Evolutionary conservation across 2,888 invertebrate species (phyloP).

Genomic region (Calliphora vomitoria): DNA sequence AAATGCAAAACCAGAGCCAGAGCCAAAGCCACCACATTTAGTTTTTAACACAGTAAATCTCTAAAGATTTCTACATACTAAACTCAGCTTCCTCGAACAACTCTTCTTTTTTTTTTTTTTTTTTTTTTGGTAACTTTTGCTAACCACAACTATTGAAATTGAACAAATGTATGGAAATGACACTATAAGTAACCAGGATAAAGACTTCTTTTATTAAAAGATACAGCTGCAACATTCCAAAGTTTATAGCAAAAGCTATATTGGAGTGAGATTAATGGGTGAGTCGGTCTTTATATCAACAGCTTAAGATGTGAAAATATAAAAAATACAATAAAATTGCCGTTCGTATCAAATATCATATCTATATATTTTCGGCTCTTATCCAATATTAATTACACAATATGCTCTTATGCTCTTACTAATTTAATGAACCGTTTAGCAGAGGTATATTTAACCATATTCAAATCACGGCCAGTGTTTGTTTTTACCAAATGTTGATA

Average conservation of each 20-base stretch:
- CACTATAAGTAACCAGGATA: neutral
- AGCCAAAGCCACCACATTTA: slow-evolving; percentile 59
- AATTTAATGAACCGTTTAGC: too few relatives aligned
- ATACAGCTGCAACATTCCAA: too few relatives aligned
- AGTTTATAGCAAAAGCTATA: too few relatives aligned
- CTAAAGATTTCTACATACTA: slow-evolving; percentile 50
- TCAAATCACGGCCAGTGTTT: slow-evolving; percentile 4
- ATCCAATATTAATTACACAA: too few relatives aligned
- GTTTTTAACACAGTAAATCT: slow-evolving; percentile 60
- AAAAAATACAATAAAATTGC: too few relatives aligned
- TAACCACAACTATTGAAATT: slow-evolving; percentile 51
- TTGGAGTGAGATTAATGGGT: too few relatives aligned
- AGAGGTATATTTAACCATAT: neutral
- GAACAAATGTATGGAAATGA: slow-evolving; percentile 7
- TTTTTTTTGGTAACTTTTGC: slow-evolving; percentile 3
- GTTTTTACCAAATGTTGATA: neutral
- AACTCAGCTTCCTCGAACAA: slow-evolving; percentile 1
- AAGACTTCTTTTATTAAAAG: neutral
- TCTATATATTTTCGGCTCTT: too few relatives aligned
- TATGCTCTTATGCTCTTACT: too few relatives aligned
- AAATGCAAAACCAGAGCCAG: slow-evolving; percentile 44
- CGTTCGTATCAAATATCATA: too few relatives aligned
- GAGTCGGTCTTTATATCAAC: too few relatives aligned
- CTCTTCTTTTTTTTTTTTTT: neutral
- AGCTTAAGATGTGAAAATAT: too few relatives aligned